phyloP scores from a whole-genome alignment of 1,140 invertebrate genomes.

The Globodera rostochiensis region DNA sequence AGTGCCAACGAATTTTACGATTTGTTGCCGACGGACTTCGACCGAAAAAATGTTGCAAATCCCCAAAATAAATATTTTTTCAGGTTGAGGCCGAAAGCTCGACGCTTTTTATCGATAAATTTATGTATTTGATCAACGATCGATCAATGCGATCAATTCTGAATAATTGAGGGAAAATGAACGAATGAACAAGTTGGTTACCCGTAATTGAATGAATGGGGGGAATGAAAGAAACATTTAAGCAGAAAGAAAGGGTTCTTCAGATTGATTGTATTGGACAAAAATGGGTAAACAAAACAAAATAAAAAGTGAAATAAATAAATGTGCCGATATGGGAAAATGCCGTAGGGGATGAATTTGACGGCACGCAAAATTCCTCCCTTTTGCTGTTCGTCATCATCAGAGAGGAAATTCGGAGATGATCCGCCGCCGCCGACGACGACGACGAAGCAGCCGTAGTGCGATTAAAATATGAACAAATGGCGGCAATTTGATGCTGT shows the following conservation, averaged over 20 bases:
- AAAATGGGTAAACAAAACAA: neutral
- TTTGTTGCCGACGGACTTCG: no score
- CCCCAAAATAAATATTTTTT: no score
- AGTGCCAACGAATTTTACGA: neutral
- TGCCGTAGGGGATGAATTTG: neutral
- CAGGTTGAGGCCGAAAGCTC: no score
- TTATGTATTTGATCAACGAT: no score
- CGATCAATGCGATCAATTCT: no score
- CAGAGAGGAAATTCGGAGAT: neutral
- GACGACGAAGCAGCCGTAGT: neutral
- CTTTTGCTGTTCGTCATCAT: neutral
- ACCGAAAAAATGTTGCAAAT: no score
- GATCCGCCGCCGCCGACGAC: neutral
- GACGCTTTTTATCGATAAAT: no score
- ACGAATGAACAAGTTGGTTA: neutral
- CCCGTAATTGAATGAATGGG: neutral
- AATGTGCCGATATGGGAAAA: neutral
- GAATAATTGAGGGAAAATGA: neutral
- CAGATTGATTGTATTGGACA: no score
- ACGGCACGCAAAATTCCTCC: neutral
- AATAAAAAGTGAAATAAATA: neutral
- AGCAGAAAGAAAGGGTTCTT: neutral
- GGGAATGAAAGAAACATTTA: neutral
- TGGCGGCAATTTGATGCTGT: neutral
- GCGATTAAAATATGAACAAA: neutral